phyloP scores from a whole-genome alignment of 2,888 invertebrate species.

The Caenorhabditis panamensis region DNA sequence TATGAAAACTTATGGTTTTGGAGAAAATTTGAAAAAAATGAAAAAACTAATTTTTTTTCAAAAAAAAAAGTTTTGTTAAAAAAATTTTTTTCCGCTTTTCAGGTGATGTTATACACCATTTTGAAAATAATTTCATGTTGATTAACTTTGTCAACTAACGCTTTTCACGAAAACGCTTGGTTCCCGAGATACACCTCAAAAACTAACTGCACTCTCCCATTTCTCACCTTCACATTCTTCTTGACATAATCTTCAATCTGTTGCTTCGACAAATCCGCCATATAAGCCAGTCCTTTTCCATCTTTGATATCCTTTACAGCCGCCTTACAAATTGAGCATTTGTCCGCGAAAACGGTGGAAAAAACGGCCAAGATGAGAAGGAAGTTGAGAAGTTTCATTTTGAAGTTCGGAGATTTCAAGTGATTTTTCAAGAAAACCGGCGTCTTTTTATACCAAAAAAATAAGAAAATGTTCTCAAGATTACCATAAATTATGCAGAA shows the following conservation, averaged over 20 bases:
- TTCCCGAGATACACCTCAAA: too few species aligned
- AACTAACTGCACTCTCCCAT: neutral
- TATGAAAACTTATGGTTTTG: neutral
- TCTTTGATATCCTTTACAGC: constrained; percentile 42
- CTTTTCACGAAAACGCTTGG: too few species aligned
- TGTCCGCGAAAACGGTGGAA: neutral
- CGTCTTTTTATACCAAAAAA: constrained; percentile 10
- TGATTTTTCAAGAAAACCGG: too few species aligned
- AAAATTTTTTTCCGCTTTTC: too few species aligned
- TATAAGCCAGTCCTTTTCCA: constrained; percentile 37
- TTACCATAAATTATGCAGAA: neutral
- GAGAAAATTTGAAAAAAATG: neutral
- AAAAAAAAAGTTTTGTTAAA: too few species aligned
- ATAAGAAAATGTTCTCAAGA: neutral
- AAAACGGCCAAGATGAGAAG: constrained; percentile 4
- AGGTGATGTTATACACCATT: too few species aligned
- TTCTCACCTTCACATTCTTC: constrained; percentile 37
- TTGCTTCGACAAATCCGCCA: constrained; percentile 19
- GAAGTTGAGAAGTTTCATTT: constrained; percentile 16
- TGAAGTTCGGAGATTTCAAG: too few species aligned
- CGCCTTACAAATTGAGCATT: constrained; percentile 26
- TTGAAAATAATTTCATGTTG: too few species aligned
- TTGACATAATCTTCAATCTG: constrained; percentile 34
- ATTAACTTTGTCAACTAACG: too few species aligned
- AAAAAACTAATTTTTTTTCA: neutral